Evolutionary conservation across 2,888 invertebrate species (phyloP), one percentile per base, ranked within the genome.

Genomic region (Apotomis betuletana): DNA sequence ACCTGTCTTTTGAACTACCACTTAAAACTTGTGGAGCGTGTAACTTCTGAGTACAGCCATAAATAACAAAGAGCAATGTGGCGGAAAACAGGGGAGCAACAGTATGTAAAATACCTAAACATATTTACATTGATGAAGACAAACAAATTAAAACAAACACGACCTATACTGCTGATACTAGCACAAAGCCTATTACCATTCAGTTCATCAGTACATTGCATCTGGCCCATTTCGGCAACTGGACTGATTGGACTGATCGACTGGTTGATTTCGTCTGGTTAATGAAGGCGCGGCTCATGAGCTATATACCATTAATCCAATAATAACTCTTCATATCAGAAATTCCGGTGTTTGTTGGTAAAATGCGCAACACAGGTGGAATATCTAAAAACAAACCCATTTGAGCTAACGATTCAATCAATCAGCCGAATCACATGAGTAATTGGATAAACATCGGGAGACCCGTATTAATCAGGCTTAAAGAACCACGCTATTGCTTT

Each of bases 1-100:
- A 60, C 52, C 38, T 68, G 52, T 60, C 60, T 68, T 51, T 51
- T 41, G 60, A 68, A 60, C 59, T 68, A 59, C 67, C 67, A 60
- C 52, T 60, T 60, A 60, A 46, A 52, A 67, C 60, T 68, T 59
- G n/a, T 8, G 27, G 12, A 38, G 51, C 58, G 58, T 67, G 36
- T 59, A 67, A 54, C 27, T 68, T 68, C 60, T 44, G 67, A 60
- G 60, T 27, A 52, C 62, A 63, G 38, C 36, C 52, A 52, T 63
- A 63, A 63, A 63, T 63, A 52, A 63, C 38, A 49, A n/a, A 52
- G 62, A 13, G 52, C 10, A 52, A 44, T 59, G 9, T 59, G 13
- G 41, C 38, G 38, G 51, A 61, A 63, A 63, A 51, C 36, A 36
- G 49, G 27, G 49, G 60, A 60, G 44, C 49, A 49, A 49, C 46